phyloP scores from a whole-genome alignment of 2,797 vertebrate species.

The Gila robusta region DNA sequence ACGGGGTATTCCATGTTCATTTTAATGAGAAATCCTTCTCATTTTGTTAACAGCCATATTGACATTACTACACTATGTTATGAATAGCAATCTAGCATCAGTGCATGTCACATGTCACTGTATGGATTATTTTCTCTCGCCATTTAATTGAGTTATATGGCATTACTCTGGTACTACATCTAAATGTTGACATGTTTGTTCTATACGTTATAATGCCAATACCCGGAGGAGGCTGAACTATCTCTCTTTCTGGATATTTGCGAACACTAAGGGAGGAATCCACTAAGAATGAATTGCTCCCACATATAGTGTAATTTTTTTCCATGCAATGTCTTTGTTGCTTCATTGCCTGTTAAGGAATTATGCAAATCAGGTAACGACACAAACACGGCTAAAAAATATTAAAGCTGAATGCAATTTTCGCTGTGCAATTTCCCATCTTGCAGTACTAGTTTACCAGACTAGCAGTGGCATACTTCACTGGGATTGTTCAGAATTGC shows the following conservation, averaged over 20 bases:
- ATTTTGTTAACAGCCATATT: slow-evolving; percentile 25
- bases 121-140: slow-evolving; percentile 31
- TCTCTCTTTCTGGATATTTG: slow-evolving; percentile 1
- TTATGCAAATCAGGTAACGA: slow-evolving; percentile 14
- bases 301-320: not conserved
- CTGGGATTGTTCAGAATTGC: not conserved
- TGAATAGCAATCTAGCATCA: slow-evolving; percentile 36
- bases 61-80: slow-evolving; percentile 27
- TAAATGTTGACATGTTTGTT: slow-evolving; percentile 22
- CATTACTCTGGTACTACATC: slow-evolving; percentile 18
- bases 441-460: not conserved
- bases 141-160: slow-evolving; percentile 23
- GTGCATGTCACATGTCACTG: slow-evolving; percentile 22
- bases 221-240: slow-evolving; percentile 8
- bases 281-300: slow-evolving; percentile 2
- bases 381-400: not conserved
- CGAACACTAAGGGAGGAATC: not conserved
- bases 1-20: slow-evolving; percentile 7
- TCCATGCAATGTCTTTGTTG: not conserved
- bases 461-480: not conserved
- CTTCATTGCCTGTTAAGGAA: slow-evolving; percentile 6
- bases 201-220: not conserved
- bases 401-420: slow-evolving; percentile 5
- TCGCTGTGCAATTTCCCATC: slow-evolving; percentile 5
- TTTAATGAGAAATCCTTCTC: slow-evolving; percentile 39